Percentiles rank a stretch among this genome's conserved stretches.
Conservation (phyloP, 2,888 invertebrate genomes). For the Ectemnius lituratus region DNA sequence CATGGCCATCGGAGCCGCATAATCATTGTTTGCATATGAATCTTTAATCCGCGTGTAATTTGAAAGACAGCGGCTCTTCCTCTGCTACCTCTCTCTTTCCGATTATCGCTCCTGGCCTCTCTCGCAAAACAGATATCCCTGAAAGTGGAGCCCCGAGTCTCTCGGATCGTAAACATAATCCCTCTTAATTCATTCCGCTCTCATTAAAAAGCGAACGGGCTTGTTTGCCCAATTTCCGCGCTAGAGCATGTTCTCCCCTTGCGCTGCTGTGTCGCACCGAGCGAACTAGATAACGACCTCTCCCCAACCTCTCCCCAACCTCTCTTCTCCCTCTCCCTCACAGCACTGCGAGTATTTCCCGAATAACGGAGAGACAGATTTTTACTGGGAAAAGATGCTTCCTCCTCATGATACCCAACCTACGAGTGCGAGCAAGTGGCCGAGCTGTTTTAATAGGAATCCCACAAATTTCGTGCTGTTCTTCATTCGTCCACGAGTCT, state of each 20-base stretch:
- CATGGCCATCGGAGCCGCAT: slow-evolving; percentile 16
- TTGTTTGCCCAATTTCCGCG: slow-evolving; percentile 6
- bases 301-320: too few species aligned
- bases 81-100: background rate
- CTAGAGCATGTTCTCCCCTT: background rate
- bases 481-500: background rate
- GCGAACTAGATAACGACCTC: background rate
- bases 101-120: background rate
- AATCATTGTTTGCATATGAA: slow-evolving; percentile 25
- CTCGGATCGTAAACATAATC: slow-evolving; percentile 7
- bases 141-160: background rate
- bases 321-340: too few species aligned
- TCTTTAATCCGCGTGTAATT: slow-evolving; percentile 18
- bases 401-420: too few species aligned
- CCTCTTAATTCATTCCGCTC: slow-evolving; percentile 6
- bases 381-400: too few species aligned
- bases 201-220: slow-evolving; percentile 6
- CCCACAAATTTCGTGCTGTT: background rate
- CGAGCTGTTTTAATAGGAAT: slow-evolving; percentile 1
- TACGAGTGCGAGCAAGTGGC: background rate
- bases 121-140: slow-evolving; percentile 3
- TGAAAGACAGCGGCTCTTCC: background rate
- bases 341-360: too few species aligned
- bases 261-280: background rate
- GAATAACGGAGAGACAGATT: too few species aligned